Evolutionary conservation across 1,140 invertebrate species (phyloP).

Genomic region (Brachionus plicatilis): DNA sequence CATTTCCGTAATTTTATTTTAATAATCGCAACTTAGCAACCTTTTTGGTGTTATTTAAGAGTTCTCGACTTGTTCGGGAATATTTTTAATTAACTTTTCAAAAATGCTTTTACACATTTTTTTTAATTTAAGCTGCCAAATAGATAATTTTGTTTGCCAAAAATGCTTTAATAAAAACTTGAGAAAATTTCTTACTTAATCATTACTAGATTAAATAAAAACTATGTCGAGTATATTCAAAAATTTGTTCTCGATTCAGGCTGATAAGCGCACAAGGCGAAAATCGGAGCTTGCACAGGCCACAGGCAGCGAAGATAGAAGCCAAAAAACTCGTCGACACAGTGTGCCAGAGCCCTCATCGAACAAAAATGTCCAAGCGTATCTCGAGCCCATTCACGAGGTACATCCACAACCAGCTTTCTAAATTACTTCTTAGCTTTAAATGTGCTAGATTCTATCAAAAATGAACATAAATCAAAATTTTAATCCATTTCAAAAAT

Average conservation of each 20-base stretch:
- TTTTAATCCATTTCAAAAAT: background rate
- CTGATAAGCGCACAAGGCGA: background rate
- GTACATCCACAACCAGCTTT: background rate
- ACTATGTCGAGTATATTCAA: background rate
- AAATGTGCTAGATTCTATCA: background rate
- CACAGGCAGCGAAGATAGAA: background rate
- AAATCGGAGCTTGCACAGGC: background rate
- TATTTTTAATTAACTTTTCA: background rate
- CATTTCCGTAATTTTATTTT: background rate
- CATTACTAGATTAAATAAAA: background rate
- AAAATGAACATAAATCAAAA: background rate
- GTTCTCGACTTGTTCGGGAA: background rate
- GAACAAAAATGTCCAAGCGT: background rate
- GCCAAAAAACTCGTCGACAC: background rate
- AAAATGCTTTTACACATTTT: background rate
- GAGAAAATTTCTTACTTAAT: background rate
- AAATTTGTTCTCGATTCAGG: background rate
- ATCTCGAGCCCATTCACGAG: background rate
- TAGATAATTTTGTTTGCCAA: background rate
- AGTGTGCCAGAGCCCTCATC: constrained; percentile 17
- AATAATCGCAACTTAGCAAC: background rate
- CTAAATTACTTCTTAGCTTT: background rate
- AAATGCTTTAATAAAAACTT: background rate
- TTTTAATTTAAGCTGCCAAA: background rate
- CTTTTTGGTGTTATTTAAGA: background rate